Conservation (phyloP, 92 coral and sea anemone species). For the Umimayanthus chanpuru region DNA sequence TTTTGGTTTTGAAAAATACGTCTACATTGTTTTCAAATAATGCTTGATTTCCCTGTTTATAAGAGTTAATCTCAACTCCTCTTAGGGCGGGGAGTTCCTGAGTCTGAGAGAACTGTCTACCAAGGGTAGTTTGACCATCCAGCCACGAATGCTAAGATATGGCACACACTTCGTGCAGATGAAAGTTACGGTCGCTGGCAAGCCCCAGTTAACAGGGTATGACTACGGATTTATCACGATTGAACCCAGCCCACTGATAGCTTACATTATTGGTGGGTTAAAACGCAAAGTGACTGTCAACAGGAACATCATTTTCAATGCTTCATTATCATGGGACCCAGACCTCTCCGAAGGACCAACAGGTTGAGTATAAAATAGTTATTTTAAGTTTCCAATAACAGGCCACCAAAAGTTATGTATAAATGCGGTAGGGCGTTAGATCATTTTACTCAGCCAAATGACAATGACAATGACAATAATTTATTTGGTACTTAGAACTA, state of each 20-base stretch:
- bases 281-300: not conserved
- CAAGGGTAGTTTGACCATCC: not conserved
- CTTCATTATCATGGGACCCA: constrained; percentile 32
- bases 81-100: not conserved
- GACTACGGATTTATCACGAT: constrained; percentile 17
- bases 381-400: too few relatives aligned
- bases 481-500: too few relatives aligned
- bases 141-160: constrained; percentile 15
- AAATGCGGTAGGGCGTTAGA: too few relatives aligned
- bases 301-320: not conserved
- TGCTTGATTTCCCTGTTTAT: too few relatives aligned
- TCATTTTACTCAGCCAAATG: too few relatives aligned
- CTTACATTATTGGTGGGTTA: not conserved
- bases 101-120: not conserved
- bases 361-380: not conserved
- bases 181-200: not conserved
- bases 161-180: constrained; percentile 28
- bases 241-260: not conserved
- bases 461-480: too few relatives aligned
- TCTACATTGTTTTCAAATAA: too few relatives aligned
- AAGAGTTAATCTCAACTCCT: too few relatives aligned
- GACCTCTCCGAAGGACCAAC: constrained; percentile 19
- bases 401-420: too few relatives aligned
- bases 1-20: too few relatives aligned
- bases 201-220: not conserved